Evolutionary conservation across 1,140 invertebrate species (phyloP).

Genomic region (Orius insidiosus): DNA sequence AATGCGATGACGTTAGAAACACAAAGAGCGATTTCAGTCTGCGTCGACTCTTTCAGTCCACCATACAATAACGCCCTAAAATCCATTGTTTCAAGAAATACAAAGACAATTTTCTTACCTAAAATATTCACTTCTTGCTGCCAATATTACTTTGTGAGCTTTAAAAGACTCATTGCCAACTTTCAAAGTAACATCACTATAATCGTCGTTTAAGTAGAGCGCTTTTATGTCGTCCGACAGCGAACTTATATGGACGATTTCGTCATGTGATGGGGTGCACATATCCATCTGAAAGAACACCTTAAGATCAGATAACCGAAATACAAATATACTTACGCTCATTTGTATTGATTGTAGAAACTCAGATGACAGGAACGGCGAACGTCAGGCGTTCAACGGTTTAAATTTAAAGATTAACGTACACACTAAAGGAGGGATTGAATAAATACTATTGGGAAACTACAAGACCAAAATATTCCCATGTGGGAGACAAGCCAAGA

Average conservation of each 20-base stretch:
- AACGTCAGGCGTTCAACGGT: no score
- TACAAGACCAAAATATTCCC: no score
- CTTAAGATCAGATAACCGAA: no score
- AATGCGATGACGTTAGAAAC: conserved; percentile 77
- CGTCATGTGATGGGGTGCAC: conserved; percentile 14
- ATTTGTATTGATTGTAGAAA: no score
- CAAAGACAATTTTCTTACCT: conserved; percentile 30
- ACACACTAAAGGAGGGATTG: no score
- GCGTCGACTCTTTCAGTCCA: conserved; percentile 74
- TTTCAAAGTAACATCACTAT: conserved; percentile 77
- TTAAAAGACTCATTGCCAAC: conserved; percentile 70
- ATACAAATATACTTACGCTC: no score
- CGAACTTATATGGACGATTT: conserved; percentile 21
- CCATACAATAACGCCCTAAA: conserved; percentile 67
- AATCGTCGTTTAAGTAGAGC: conserved; percentile 71
- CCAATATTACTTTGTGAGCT: conserved; percentile 81
- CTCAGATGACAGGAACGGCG: no score
- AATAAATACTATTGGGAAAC: no score
- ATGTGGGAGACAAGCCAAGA: no score
- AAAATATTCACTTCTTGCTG: conserved; percentile 89
- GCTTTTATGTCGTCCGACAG: conserved; percentile 63
- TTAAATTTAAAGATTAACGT: no score
- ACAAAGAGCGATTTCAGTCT: conserved; percentile 67
- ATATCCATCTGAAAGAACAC: conserved; percentile 7
- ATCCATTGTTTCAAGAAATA: conserved; percentile 4